Evolutionary conservation across 64 coral and sea anemone species (phyloP).

Genomic region (Anthopleura sola): DNA sequence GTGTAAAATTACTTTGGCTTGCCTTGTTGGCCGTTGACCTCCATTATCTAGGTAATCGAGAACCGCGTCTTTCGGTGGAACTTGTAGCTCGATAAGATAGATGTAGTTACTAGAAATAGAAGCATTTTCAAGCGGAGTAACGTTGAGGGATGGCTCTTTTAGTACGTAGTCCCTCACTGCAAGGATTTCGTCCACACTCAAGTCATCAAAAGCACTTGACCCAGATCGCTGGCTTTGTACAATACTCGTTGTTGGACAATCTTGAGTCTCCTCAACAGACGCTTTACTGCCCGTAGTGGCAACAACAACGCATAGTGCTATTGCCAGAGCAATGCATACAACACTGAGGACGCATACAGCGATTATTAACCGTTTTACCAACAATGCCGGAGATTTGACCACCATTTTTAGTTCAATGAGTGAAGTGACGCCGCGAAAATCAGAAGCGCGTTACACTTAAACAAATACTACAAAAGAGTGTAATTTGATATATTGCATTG

Average conservation of each 20-base stretch:
- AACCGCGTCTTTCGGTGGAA: slow-evolving; percentile 47
- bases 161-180: slow-evolving; percentile 66
- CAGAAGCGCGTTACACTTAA: no score
- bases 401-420: not conserved
- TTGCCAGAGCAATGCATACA: not conserved
- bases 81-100: slow-evolving; percentile 60
- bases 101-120: slow-evolving; percentile 56
- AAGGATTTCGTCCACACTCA: slow-evolving; percentile 41
- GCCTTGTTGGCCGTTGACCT: slow-evolving; percentile 30
- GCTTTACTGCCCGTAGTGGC: not conserved
- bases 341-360: not conserved
- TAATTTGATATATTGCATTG: no score
- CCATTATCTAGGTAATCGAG: slow-evolving; percentile 49
- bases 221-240: not conserved
- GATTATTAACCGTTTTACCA: not conserved
- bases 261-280: not conserved
- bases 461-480: no score
- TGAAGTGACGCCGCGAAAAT: no score
- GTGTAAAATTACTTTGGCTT: slow-evolving; percentile 49
- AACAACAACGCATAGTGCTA: not conserved
- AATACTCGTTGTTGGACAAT: not conserved
- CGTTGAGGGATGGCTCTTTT: slow-evolving; percentile 9
- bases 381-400: not conserved
- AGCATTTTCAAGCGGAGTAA: slow-evolving; percentile 50
- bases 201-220: slow-evolving; percentile 50